Conservation (phyloP, 2,113 vertebrate species). For the Sylvicapra grimmia region DNA sequence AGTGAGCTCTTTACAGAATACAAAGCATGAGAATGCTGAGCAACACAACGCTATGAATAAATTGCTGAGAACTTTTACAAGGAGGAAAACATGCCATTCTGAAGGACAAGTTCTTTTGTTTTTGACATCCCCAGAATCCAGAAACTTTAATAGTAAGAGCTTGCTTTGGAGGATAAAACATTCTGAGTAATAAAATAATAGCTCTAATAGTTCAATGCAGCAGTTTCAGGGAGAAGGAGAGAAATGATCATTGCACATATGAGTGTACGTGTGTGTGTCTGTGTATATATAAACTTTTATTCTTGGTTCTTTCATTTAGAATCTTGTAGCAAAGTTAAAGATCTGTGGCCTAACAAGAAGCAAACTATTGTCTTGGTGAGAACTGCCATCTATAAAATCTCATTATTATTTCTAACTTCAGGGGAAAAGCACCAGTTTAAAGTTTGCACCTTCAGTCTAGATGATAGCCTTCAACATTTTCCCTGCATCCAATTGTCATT, state of each 20-base stretch:
- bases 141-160: neutral
- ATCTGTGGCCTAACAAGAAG: slow-evolving; percentile 44
- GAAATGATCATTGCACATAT: neutral
- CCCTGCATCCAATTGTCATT: neutral
- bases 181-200: slow-evolving; percentile 11
- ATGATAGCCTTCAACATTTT: neutral
- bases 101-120: neutral
- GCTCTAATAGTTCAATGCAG: neutral
- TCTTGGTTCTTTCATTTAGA: neutral
- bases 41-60: neutral
- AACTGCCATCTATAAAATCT: slow-evolving; percentile 29
- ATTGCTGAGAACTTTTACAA: neutral
- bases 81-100: neutral
- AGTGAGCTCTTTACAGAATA: slow-evolving; percentile 8
- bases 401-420: slow-evolving; percentile 30
- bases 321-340: neutral
- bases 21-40: neutral
- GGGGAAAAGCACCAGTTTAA: slow-evolving; percentile 5
- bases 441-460: slow-evolving; percentile 24
- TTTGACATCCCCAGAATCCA: neutral
- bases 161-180: neutral
- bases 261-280: neutral
- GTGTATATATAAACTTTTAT: neutral
- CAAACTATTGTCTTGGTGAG: neutral
- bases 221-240: neutral